Evolutionary conservation across 2,797 vertebrate species (phyloP).

Genomic region (Poeciliopsis infans): DNA sequence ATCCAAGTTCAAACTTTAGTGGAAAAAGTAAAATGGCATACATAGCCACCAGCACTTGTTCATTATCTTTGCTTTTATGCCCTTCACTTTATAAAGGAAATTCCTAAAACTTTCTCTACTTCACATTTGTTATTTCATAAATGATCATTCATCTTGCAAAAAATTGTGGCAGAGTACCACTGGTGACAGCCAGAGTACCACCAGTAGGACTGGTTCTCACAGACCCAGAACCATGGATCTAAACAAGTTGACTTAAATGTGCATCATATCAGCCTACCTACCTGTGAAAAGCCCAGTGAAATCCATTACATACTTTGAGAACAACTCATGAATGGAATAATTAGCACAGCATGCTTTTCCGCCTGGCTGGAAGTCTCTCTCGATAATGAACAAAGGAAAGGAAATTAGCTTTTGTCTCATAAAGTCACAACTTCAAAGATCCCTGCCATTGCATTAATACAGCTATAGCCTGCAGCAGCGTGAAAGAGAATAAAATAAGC

Average conservation of each 20-base stretch:
- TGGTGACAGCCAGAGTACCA: background rate
- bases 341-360: conserved; percentile 96
- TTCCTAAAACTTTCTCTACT: background rate
- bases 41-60: background rate
- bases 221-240: background rate
- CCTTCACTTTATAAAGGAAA: background rate
- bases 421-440: conserved; percentile 99
- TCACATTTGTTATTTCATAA: background rate
- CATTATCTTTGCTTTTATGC: background rate
- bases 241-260: conserved; percentile 54
- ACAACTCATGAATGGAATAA: conserved; percentile 92
- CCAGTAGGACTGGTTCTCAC: background rate
- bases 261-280: conserved; percentile 73
- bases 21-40: background rate
- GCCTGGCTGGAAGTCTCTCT: conserved; percentile 95
- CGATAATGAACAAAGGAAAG: conserved; percentile 96
- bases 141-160: background rate
- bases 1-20: background rate
- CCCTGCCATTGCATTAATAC: conserved; percentile 96
- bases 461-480: conserved; percentile 90
- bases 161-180: background rate
- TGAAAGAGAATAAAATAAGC: conserved; percentile 90
- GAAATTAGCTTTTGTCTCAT: conserved; percentile 98
- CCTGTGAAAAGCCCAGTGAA: conserved; percentile 90
- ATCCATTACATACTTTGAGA: conserved; percentile 95